Evolutionary conservation across 2,797 vertebrate genomes (phyloP), one percentile per base, ranked within the genome.

Genomic region (Microctenopoma steveboyesi): DNA sequence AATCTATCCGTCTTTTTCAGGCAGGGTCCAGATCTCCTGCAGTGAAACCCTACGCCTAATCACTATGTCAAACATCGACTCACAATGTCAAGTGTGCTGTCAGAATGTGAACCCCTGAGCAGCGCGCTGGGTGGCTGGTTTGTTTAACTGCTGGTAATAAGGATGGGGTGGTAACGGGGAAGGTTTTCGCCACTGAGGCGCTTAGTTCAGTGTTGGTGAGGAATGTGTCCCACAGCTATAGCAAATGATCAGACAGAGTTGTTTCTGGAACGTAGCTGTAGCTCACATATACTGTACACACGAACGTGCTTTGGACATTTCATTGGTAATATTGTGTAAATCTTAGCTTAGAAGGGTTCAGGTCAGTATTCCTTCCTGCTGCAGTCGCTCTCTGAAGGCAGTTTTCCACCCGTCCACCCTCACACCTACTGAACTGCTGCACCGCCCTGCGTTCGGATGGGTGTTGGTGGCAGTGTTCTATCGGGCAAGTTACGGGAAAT

Each of bases 1-100:
- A 92, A 92, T 87, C 82, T 90, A 90, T 82, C 81, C 52, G 37
- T 76, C 88, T 91, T 88, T 91, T 91, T 89, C 82, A 88, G 83
- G 80, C 78, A 79, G 64, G 66, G 59, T 78, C 73, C 56, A 59
- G 81, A 50, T 57, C 45, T 74, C 69, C 62, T 70, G 78, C 69
- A 70, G 69, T 89, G 88, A 91, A 92, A 92, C 86, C 79, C 63
- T 69, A 90, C 67, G 78, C 91, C 87, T 88, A 80, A 91, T 91
- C 81, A 89, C 83, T 53, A 56, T 83, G 88, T 91, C 88, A 92
- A 83, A 92, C 87, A 89, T 88, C 73, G 76, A 82, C 76, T 89
- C 78, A 13, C 77, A 83, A 89, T 88, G 85, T 91, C 80, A 85
- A 83, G 72, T 84, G 69, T 65, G 48, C 73, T 64, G 72, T 81